A percentile compares a stretch with the other conserved stretches of the same genome.
Conservation (phyloP, 2,113 vertebrate genomes). For the Oreochromis niloticus region DNA sequence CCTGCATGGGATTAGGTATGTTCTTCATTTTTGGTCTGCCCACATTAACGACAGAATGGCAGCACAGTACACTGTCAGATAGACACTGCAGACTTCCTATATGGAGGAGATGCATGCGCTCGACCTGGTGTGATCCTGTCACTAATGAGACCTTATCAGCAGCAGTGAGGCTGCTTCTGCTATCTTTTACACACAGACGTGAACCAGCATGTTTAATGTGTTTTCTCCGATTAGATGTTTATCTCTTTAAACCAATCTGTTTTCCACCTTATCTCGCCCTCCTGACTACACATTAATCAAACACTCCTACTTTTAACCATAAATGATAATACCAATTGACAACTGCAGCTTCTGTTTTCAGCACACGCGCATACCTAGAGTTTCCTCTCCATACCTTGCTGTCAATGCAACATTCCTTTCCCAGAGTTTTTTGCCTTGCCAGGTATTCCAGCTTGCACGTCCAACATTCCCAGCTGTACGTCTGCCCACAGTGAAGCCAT, state of each 20-base stretch:
- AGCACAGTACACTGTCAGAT: not conserved
- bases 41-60: not conserved
- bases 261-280: not conserved
- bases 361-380: not conserved
- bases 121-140: not conserved
- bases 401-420: conserved; percentile 52
- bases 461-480: conserved; percentile 65
- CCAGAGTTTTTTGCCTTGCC: conserved; percentile 25
- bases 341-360: conserved; percentile 11
- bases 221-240: not conserved
- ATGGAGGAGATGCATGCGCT: not conserved
- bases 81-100: not conserved
- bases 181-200: not conserved
- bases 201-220: not conserved
- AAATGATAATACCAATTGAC: not conserved
- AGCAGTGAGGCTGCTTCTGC: not conserved
- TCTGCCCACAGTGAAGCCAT: conserved; percentile 55
- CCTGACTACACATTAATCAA: not conserved
- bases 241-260: not conserved
- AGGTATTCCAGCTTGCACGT: conserved; percentile 48
- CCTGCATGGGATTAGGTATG: not conserved
- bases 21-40: not conserved
- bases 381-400: conserved; percentile 50
- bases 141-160: conserved; percentile 1
- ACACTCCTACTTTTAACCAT: not conserved